Base-by-base conservation (phyloP, 2,888 invertebrate genomes). In the Thalpophila matura region DNA sequence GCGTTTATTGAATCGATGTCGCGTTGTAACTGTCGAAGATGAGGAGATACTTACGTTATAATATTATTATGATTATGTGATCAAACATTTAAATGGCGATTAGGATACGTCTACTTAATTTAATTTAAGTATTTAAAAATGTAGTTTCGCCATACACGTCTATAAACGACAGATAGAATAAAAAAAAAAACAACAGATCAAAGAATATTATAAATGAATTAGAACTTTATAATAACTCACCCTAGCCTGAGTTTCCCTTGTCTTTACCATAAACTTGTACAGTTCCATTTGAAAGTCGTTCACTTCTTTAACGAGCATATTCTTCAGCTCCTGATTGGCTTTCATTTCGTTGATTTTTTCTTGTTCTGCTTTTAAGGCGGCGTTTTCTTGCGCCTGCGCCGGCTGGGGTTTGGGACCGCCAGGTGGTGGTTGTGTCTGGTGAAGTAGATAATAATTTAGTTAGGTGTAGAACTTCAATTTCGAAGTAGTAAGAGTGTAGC, bases 231-330 rank as follows among this genome's bases (percentile, higher is more conserved):
- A 14, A 1, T 7, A 62, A 63, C 96, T 96, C 69, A 96, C 95
- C 84, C 95, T 93, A 3, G 92, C 88, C 64, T 96, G 95, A 2
- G 96, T 85, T 20, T 92, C 90, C 18, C 88, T 88, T 0, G 96
- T 95, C 60, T 96, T 95, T 12, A 93, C 87, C 71, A 96, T 92
- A 69, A 97, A 91, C 62, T 96, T 96, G 65, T 95, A 95, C 20
- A 97, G 80, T 79, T 97, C 97, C 70, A 92, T 89, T 80, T 97
- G 96, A 80, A 98, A 97, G 29, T 95, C 94, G 33, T 95, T 92
- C 1, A 97, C 96, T 89, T 97, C 97, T 64, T 96, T 96, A 16
- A 95, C 86, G 0, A 97, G 95, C 92, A 97, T 96, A 71, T 95
- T 95, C 45, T 94, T 95, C n/a, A 97, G 87, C 71, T 95, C 93